phyloP scores from a whole-genome alignment of 2,888 invertebrate genomes.

The Luperina nickerlii region DNA sequence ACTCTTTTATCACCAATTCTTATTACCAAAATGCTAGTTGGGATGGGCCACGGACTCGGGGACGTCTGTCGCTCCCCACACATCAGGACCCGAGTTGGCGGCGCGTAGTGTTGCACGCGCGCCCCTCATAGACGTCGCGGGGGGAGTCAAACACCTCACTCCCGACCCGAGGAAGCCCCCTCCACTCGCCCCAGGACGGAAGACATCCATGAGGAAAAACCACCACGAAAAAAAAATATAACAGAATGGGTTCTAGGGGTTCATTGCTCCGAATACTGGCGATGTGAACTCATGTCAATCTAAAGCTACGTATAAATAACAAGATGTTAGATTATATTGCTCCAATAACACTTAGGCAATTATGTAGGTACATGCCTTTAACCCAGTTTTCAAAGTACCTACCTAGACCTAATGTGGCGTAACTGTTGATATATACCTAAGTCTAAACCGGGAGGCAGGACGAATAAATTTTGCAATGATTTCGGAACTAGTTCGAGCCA shows the following conservation, averaged over 20 bases:
- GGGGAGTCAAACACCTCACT: too few relatives aligned
- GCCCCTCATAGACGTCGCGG: too few relatives aligned
- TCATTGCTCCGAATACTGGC: background rate
- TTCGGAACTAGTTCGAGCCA: background rate
- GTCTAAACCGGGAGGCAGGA: background rate
- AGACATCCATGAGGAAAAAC: too few relatives aligned
- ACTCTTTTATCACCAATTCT: too few relatives aligned
- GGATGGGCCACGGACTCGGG: too few relatives aligned
- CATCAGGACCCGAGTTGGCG: too few relatives aligned
- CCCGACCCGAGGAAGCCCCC: too few relatives aligned
- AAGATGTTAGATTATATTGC: constrained; percentile 11
- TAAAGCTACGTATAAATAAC: background rate
- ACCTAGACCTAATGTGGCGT: constrained; percentile 15
- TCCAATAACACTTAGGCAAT: constrained; percentile 11
- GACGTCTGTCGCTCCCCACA: too few relatives aligned
- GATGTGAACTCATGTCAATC: background rate
- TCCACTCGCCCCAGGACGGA: too few relatives aligned
- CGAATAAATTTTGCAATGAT: constrained; percentile 34
- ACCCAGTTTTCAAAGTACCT: constrained; percentile 18
- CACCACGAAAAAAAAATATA: too few relatives aligned
- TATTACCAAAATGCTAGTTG: too few relatives aligned
- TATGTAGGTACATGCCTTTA: constrained; percentile 15
- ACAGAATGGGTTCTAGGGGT: background rate
- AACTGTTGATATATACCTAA: constrained; percentile 30
- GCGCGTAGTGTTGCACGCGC: too few relatives aligned